A percentile compares a stretch with the other conserved stretches of the same genome.
Evolutionary conservation across 1,140 invertebrate species (phyloP).

Genomic region (Maconellicoccus hirsutus): DNA sequence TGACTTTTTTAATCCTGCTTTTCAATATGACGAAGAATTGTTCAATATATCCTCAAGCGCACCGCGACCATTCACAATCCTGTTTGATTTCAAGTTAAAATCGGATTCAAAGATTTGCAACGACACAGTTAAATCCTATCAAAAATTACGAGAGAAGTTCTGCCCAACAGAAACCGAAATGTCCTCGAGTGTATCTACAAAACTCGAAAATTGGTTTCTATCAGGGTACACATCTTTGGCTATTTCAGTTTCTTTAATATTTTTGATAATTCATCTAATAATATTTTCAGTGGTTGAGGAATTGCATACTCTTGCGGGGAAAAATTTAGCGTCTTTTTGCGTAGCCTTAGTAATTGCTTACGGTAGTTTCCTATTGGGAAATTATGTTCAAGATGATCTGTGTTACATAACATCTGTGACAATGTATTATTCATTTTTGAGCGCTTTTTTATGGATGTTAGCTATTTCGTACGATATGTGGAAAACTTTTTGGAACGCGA

Average conservation of each 20-base stretch:
- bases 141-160: too few relatives aligned
- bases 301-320: constrained; percentile 41
- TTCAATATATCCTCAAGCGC: too few relatives aligned
- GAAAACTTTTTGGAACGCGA: constrained; percentile 40
- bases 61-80: neutral
- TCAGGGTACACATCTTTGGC: neutral
- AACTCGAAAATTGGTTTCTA: neutral
- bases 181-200: neutral
- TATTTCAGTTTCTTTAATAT: constrained; percentile 35
- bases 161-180: too few relatives aligned
- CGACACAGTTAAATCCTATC: too few relatives aligned
- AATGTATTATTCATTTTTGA: constrained; percentile 42
- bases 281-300: constrained; percentile 39
- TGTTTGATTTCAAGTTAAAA: neutral
- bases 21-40: too few relatives aligned
- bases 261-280: constrained; percentile 39
- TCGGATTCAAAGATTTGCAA: too few relatives aligned
- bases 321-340: constrained; percentile 41
- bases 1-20: too few relatives aligned
- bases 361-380: constrained; percentile 37
- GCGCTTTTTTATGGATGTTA: constrained; percentile 48
- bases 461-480: constrained; percentile 47
- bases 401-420: constrained; percentile 37
- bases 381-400: constrained; percentile 29
- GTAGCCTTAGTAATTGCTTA: constrained; percentile 39